Evolutionary conservation across 2,113 vertebrate genomes (phyloP), one percentile per base, ranked within the genome.

Genomic region (Hyaena hyaena): DNA sequence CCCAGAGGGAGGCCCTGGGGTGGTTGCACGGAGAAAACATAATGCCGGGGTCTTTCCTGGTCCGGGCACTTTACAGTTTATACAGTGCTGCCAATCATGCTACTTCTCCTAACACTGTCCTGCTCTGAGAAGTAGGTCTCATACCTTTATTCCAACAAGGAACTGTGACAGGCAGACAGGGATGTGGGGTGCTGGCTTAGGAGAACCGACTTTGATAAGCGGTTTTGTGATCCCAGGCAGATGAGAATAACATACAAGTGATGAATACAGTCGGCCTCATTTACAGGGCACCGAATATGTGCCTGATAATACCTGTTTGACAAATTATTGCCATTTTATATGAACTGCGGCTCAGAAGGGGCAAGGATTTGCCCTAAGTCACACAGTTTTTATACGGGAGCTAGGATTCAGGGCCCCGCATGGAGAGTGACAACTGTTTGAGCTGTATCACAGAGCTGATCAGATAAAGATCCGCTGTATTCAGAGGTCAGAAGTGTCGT

Each of bases 361-460:
- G 23, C 10, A 43, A 84, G 48, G 43, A 39, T 48, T 58, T 89
- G 28, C 19, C 63, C 33, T 84, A n/a, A 11, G 10, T 43, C 53
- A 63, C 33, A 55, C 4, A 53, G 28, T 3, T 45, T 45, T 87
- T 55, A 31, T 26, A 69, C 83, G 21, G 24, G n/a, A 68, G 8
- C 7, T 39, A 23, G 43, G 50, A 87, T n/a, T 33, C 12, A n/a
- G 84, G 85, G 61, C 19, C 73, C 19, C 17, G n/a, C 10, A 33
- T 0, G 11, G 68, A 45, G 2, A 80, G n/a, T 31, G 48, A 69
- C 43, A 1, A 0, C 33, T 35, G 53, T 71, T 90, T 8, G 1
- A 76, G 16, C 61, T 65, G 1, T 10, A 55, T 9, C 48, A 17
- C 26, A 6, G 31, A 55, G 39, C 5, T 24, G 74, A 90, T 12